Conservation (phyloP, 2,113 vertebrate genomes). For the Leuciscus idus region DNA sequence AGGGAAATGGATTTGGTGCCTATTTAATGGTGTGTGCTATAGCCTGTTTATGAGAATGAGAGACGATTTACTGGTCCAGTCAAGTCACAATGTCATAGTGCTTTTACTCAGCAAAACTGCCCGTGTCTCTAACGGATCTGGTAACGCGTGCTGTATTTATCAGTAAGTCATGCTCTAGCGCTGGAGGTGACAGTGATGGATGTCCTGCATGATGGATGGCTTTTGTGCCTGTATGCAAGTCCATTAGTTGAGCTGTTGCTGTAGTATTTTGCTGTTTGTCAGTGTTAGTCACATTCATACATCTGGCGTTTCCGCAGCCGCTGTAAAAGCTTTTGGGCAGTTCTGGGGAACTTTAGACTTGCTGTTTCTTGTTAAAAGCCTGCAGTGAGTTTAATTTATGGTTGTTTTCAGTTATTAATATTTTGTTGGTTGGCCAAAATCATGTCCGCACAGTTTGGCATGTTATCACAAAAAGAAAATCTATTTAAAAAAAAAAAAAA, state of each 20-base stretch:
- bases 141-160: constrained; percentile 67
- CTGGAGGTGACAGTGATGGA: constrained; percentile 69
- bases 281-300: constrained; percentile 33
- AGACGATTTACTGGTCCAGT: constrained; percentile 47
- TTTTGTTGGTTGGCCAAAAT: too few species aligned
- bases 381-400: neutral
- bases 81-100: constrained; percentile 60
- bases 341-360: neutral
- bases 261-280: constrained; percentile 62
- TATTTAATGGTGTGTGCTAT: neutral
- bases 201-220: constrained; percentile 69
- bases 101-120: constrained; percentile 49
- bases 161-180: constrained; percentile 41
- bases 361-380: neutral
- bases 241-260: constrained; percentile 55
- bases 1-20: constrained; percentile 36
- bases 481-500: too few species aligned
- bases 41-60: constrained; percentile 6
- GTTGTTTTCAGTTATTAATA: neutral
- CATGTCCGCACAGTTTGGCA: too few species aligned
- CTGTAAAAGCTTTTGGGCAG: neutral
- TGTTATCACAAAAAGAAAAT: too few species aligned
- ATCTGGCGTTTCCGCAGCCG: neutral
- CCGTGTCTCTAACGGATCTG: constrained; percentile 45
- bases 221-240: constrained; percentile 59